A percentile compares a stretch with the other conserved stretches of the same genome.
phyloP scores from a whole-genome alignment of 2,797 vertebrate genomes.

The Acropternis orthonyx region DNA sequence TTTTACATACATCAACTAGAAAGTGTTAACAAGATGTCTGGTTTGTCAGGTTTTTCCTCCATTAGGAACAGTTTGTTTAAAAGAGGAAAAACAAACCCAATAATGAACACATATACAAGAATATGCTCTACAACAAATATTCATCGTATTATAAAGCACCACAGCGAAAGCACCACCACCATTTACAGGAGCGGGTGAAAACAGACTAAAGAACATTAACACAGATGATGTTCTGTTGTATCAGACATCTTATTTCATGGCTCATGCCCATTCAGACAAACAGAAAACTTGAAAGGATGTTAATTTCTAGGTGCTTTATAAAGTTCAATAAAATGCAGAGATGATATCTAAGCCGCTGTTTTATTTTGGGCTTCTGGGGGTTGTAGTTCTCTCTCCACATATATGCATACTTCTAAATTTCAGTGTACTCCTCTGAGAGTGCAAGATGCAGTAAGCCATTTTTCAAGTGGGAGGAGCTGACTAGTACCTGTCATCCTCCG shows the following conservation, averaged over 20 bases:
- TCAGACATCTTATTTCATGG: neutral
- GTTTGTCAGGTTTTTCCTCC: neutral
- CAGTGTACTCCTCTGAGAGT: slow-evolving; percentile 35
- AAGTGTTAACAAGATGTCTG: neutral
- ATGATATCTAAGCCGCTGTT: neutral
- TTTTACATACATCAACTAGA: neutral
- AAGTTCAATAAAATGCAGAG: neutral
- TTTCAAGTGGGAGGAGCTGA: slow-evolving; percentile 69
- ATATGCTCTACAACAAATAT: neutral
- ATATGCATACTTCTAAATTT: neutral
- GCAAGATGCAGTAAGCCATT: slow-evolving; percentile 56
- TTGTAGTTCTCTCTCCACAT: neutral
- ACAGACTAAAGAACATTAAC: neutral
- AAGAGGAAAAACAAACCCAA: neutral
- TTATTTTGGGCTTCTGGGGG: slow-evolving; percentile 22
- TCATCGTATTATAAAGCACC: slow-evolving; percentile 57
- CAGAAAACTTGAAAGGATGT: neutral
- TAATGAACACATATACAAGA: neutral
- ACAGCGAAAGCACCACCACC: neutral
- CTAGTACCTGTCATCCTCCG: slow-evolving; percentile 98
- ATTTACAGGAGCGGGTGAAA: neutral
- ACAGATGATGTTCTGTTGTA: neutral
- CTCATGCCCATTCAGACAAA: neutral
- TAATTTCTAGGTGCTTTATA: slow-evolving; percentile 52
- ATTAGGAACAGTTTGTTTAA: neutral